phyloP scores from a whole-genome alignment of 1,140 invertebrate species.

The Stegodyphus mimosarum region DNA sequence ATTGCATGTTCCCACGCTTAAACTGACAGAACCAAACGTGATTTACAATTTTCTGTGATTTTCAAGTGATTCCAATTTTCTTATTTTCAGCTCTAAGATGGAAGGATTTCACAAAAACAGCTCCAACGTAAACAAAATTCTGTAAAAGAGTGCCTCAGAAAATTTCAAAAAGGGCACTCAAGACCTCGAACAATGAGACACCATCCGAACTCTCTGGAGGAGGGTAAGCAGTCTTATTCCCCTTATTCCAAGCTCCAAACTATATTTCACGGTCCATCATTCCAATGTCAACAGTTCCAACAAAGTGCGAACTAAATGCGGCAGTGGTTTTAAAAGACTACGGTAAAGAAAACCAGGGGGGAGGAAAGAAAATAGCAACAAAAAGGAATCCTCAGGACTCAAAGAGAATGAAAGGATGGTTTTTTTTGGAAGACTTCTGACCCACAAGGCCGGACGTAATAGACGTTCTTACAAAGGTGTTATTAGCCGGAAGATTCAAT shows the following conservation, averaged over 20 bases:
- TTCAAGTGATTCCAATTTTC: too few species aligned
- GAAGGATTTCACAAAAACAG: too few species aligned
- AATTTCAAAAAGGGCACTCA: too few species aligned
- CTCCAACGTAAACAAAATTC: too few species aligned
- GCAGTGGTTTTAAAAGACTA: conserved; percentile 35
- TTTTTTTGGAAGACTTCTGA: conserved; percentile 26
- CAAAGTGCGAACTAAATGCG: conserved; percentile 49
- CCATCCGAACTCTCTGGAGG: too few species aligned
- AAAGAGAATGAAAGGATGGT: conserved; percentile 27
- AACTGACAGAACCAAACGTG: too few species aligned
- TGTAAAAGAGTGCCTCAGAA: too few species aligned
- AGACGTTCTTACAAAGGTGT: conserved; percentile 43
- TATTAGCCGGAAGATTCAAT: conserved; percentile 54
- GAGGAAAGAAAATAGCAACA: background rate
- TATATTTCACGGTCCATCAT: conserved; percentile 42
- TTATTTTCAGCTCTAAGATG: too few species aligned
- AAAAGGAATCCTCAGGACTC: background rate
- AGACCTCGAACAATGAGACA: too few species aligned
- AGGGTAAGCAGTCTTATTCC: too few species aligned
- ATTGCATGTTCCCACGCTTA: too few species aligned
- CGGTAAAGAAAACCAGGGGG: background rate
- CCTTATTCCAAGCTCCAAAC: background rate
- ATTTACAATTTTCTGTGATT: too few species aligned
- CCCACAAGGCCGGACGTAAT: conserved; percentile 40
- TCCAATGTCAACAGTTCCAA: conserved; percentile 42